Base-by-base conservation (phyloP, 2,797 vertebrate species). In the Pipistrellus pygmaeus region DNA sequence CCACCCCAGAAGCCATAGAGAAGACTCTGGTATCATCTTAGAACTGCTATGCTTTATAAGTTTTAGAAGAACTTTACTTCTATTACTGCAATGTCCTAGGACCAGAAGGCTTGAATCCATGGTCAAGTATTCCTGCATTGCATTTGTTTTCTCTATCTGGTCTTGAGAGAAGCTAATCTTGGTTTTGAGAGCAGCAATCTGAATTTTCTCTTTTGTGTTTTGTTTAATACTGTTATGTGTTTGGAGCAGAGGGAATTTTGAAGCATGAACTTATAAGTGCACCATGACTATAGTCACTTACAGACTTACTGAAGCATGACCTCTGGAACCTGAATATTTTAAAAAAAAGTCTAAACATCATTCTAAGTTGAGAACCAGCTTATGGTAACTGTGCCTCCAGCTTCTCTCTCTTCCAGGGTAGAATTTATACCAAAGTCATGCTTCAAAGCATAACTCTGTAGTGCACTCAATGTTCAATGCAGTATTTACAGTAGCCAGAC, bases 131-230 rank as follows among this genome's bases (percentile, higher is more conserved):
- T 77, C 64, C 0, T 93, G 53, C 0, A 8, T 15, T 66, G 46
- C 85, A 41, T 69, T n/a, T 88, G 51, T 91, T n/a, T 57, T 93
- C 30, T 91, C 6, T n/a, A 76, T 69, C 51, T 85, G 60, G 71
- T 78, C 30, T 44, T 85, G 13, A 66, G 38, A 83, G 77, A 96
- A 60, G 27, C 71, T 92, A 84, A 85, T 64, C 41, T 73, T 80
- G 35, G 62, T 90, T 94, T 86, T 94, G 44, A 93, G 21, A 90
- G 41, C 44, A 46, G n/a, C 46, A 73, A 77, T 30, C 48, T 18
- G 48, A 60, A 82, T 78, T 76, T 90, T 73, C 20, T 71, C 14
- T 38, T 77, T 90, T 75, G 25, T 75, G 23, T 38, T 41, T 51
- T 44, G 4, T 82, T 91, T 69, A 73, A 69, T 80, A 85, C 30